These are phyloP conservation scores for Diachasma alloeum DNA, from an alignment of 1,140 invertebrate genomes.

Conservation along the genomic window DNA sequence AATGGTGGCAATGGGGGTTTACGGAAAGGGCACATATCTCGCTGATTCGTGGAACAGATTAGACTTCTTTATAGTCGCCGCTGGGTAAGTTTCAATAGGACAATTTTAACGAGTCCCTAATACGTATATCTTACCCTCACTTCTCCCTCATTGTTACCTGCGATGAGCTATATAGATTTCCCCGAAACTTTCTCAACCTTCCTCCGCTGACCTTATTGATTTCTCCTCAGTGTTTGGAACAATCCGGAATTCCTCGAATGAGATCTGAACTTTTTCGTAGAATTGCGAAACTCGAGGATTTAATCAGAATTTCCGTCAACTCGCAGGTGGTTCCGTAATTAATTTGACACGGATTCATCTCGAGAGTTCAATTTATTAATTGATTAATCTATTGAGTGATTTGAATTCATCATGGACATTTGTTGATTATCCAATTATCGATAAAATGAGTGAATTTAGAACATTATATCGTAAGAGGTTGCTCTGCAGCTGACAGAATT, in stretches of 20 bases:
- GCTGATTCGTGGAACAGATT: constrained; percentile 98
- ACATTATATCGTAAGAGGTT: too few relatives aligned
- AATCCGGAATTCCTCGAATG: neutral
- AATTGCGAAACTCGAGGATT: neutral
- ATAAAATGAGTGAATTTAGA: too few relatives aligned
- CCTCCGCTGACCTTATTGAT: neutral
- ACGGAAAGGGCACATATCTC: constrained; percentile 92
- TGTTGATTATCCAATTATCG: too few relatives aligned
- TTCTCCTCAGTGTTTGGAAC: neutral
- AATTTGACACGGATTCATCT: too few relatives aligned
- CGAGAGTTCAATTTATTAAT: too few relatives aligned
- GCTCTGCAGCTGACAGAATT: too few relatives aligned
- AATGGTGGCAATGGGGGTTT: constrained; percentile 98
- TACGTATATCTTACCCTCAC: neutral
- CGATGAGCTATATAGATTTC: neutral
- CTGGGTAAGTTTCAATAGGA: constrained; percentile 76
- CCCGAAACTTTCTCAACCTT: neutral
- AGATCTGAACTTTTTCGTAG: neutral
- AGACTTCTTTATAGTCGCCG: constrained; percentile 97
- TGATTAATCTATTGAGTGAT: too few relatives aligned
- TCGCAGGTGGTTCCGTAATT: neutral
- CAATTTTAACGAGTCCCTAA: neutral
- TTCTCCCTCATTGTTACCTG: neutral
- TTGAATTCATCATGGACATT: too few relatives aligned
- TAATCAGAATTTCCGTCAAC: neutral